phyloP scores from a whole-genome alignment of 2,113 vertebrate species.

The Malurus elegans region DNA sequence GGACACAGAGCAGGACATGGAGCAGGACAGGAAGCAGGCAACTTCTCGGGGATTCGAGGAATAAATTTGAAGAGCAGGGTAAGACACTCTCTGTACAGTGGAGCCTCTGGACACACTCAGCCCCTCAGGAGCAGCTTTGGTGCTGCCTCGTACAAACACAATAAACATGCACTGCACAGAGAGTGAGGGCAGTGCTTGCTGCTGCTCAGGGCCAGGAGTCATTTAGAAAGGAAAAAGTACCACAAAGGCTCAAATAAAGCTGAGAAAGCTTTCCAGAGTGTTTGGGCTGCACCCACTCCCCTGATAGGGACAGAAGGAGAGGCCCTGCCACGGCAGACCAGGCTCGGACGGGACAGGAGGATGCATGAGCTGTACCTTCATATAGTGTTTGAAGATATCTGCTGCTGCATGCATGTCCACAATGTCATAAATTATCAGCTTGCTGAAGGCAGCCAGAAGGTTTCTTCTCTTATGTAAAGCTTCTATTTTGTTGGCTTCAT shows the following conservation, averaged over 20 bases:
- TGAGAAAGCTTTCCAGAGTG: neutral
- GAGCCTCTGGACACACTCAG: neutral
- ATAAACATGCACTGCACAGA: neutral
- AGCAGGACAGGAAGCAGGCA: neutral
- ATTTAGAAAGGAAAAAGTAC: neutral
- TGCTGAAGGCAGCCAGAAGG: constrained; percentile 95
- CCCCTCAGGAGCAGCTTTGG: neutral
- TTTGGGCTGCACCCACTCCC: neutral
- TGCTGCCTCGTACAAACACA: neutral
- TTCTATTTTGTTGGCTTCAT: constrained; percentile 99
- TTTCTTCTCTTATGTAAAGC: constrained; percentile 98
- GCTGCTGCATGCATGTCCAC: constrained; percentile 98
- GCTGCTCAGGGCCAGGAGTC: neutral
- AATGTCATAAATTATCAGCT: constrained; percentile 98
- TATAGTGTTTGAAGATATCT: constrained; percentile 99
- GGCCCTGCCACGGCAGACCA: neutral
- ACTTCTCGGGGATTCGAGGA: neutral
- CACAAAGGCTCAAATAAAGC: neutral
- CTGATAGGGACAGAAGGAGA: neutral
- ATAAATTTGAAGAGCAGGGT: neutral
- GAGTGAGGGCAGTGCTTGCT: neutral
- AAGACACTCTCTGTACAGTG: neutral
- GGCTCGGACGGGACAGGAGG: neutral
- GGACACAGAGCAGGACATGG: no score
- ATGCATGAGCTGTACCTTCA: constrained; percentile 84